Evolutionary conservation across 1,140 invertebrate species (phyloP), one percentile per base, ranked within the genome.

Genomic region (Holotrichia oblita): DNA sequence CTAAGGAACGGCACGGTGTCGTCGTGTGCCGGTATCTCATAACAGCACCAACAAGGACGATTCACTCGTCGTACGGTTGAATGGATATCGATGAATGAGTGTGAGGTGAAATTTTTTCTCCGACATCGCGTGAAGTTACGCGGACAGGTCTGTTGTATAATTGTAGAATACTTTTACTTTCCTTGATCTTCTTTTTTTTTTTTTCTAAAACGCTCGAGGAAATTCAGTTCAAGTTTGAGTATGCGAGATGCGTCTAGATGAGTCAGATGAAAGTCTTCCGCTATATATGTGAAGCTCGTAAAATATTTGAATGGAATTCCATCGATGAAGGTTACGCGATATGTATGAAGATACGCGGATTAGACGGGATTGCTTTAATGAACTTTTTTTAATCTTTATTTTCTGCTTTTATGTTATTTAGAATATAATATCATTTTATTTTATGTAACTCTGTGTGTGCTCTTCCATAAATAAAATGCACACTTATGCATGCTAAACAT

Each of bases 271-370:
- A 17, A 55, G 14, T 14, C 44, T 55, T n/a, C 17, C 17, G 14
- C 48, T n/a, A 17, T 34, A 17, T 55, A 17, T 55, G n/a, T n/a
- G 48, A 55, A 55, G 48, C 14, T 55, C 48, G 48, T 17, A 55
- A 55, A n/a, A 55, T 55, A 44, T 17, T 55, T 55, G 48, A 55
- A 55, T 55, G 48, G n/a, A 55, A 55, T 55, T 55, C 48, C 48
- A n/a, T 55, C 4, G 27, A 34, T 34, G 27, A 34, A 34, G 27
- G 27, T 34, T 34, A 34, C 27, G 27, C 27, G 4, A 2, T 2
- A 34, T 34, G 27, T 34, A 4, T 4, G 27, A 34, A 34, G 27
- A 34, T 34, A 34, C 27, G 27, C 4, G 1, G 4, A 34, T 1
- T 34, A 34, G 27, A 34, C 27, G 27, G 27, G 4, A 34, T 34